Conservation (phyloP, 2,113 vertebrate species). For the Pristiophorus japonicus region DNA sequence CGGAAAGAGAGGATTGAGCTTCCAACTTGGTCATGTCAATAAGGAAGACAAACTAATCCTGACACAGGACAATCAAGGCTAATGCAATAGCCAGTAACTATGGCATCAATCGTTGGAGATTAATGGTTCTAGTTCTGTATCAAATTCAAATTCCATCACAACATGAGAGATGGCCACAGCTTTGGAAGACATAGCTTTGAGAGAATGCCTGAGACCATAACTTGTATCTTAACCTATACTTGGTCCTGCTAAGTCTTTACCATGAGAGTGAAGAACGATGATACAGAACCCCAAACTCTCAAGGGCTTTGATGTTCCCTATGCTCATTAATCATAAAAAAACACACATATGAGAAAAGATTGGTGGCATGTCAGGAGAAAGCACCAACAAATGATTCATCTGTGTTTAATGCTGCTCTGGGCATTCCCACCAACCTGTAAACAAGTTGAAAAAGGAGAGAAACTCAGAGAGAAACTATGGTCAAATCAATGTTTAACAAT, state of each 20-base stretch:
- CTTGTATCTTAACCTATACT: not conserved
- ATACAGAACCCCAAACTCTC: not conserved
- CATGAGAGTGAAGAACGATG: not conserved
- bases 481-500: constrained; percentile 2
- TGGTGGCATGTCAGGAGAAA: not conserved
- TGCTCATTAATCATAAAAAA: constrained; percentile 13
- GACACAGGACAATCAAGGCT: not conserved
- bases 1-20: not conserved
- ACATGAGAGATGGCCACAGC: not conserved
- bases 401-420: not conserved
- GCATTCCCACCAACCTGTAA: not conserved
- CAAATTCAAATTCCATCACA: not conserved
- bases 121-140: not conserved
- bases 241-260: not conserved
- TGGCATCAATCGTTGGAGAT: not conserved
- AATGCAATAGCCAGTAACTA: not conserved
- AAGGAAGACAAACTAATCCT: not conserved
- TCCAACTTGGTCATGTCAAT: not conserved
- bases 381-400: constrained; percentile 24
- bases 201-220: constrained; percentile 3
- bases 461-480: not conserved
- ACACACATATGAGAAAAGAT: not conserved
- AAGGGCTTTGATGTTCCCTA: not conserved
- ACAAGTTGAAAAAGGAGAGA: constrained; percentile 9
- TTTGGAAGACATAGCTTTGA: not conserved